A percentile compares a stretch with the other conserved stretches of the same genome.
Evolutionary conservation across 2,797 vertebrate species (phyloP).

Genomic region (Siniperca scherzeri): DNA sequence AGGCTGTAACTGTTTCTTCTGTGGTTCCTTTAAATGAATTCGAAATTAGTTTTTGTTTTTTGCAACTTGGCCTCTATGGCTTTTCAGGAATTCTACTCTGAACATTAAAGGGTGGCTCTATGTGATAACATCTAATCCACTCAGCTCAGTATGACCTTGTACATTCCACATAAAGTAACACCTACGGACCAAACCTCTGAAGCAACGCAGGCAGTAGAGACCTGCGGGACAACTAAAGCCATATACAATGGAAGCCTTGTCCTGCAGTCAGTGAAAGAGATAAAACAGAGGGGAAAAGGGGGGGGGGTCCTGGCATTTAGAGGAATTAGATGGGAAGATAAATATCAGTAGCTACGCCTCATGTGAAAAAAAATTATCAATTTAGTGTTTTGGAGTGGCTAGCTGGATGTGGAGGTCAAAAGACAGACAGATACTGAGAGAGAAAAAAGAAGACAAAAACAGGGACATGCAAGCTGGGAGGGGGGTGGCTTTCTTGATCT

Average conservation of each 20-base stretch:
- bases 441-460: neutral
- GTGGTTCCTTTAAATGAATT: neutral
- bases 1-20: neutral
- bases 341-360: neutral
- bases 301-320: constrained; percentile 11
- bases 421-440: neutral
- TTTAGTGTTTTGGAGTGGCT: neutral
- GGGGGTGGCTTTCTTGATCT: neutral
- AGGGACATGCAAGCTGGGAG: neutral
- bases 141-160: constrained; percentile 46
- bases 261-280: constrained; percentile 14
- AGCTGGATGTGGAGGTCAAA: neutral
- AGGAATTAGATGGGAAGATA: constrained; percentile 19
- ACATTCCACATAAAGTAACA: constrained; percentile 67
- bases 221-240: constrained; percentile 9
- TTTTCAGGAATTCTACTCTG: constrained; percentile 21
- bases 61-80: neutral
- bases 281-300: constrained; percentile 16
- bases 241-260: constrained; percentile 60
- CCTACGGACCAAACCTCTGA: constrained; percentile 54
- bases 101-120: constrained; percentile 39
- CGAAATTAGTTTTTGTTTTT: constrained; percentile 4
- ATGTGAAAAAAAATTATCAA: constrained; percentile 12
- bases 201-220: constrained; percentile 16
- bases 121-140: constrained; percentile 54